These are phyloP conservation scores for Caenorhabditis sp. DNA, from an alignment of 2,888 invertebrate genomes.

Conservation along the genomic window DNA sequence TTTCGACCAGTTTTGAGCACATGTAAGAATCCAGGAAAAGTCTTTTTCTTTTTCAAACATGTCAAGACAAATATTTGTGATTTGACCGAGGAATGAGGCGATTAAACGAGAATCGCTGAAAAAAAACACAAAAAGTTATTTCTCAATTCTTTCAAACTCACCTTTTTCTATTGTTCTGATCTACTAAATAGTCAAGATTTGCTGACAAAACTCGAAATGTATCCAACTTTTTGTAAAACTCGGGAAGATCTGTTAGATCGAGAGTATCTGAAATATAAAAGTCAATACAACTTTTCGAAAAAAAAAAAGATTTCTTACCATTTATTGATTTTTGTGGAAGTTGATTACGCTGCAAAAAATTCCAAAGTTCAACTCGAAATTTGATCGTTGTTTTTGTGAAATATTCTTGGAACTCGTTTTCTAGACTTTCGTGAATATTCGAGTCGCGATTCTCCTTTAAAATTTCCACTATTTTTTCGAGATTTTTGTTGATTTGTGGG, in stretches of 20 bases:
- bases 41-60: slow-evolving; percentile 27
- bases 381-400: neutral
- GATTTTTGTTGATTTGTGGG: neutral
- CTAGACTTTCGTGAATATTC: neutral
- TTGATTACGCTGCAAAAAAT: slow-evolving; percentile 4
- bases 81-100: slow-evolving; percentile 5
- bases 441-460: neutral
- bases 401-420: slow-evolving; percentile 3
- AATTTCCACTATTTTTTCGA: neutral
- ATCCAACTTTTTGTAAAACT: neutral
- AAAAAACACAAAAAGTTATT: too few relatives aligned
- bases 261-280: slow-evolving; percentile 4
- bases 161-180: neutral
- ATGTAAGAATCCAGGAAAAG: slow-evolving; percentile 28
- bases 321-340: slow-evolving; percentile 13
- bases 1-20: slow-evolving; percentile 25
- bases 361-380: slow-evolving; percentile 19
- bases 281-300: too few relatives aligned
- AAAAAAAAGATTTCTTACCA: neutral
- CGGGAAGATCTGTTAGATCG: neutral
- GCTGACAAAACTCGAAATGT: slow-evolving; percentile 1
- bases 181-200: slow-evolving; percentile 11
- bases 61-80: slow-evolving; percentile 25
- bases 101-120: neutral
- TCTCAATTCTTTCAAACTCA: too few relatives aligned